phyloP scores from a whole-genome alignment of 2,113 vertebrate genomes.

The Ahaetulla prasina region DNA sequence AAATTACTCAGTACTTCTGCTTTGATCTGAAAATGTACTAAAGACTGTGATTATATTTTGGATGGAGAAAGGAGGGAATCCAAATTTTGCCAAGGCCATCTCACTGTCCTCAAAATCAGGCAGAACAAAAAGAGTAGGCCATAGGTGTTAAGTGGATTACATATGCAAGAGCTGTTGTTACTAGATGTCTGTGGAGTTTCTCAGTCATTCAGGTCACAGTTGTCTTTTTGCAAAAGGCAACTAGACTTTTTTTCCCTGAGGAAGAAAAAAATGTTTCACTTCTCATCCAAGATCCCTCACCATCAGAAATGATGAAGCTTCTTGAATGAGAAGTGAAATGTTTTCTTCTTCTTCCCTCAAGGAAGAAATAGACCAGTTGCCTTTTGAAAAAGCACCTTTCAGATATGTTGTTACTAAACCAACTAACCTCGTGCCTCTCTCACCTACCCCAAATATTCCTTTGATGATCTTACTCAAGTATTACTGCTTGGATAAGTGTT shows the following conservation, averaged over 20 bases:
- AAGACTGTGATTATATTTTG: neutral
- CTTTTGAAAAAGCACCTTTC: neutral
- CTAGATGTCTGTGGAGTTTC: neutral
- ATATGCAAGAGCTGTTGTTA: neutral
- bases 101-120: constrained; percentile 14
- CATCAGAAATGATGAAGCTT: neutral
- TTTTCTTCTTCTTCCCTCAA: neutral
- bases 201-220: neutral
- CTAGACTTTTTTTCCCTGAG: neutral
- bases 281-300: neutral
- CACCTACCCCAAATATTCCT: neutral
- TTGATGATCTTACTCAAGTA: neutral
- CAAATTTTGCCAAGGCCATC: neutral
- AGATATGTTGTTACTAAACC: neutral
- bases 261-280: neutral
- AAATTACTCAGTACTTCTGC: neutral
- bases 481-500: neutral
- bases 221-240: neutral
- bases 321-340: neutral
- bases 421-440: neutral
- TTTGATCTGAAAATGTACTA: constrained; percentile 9
- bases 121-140: neutral
- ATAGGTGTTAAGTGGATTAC: neutral
- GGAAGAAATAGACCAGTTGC: neutral
- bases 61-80: neutral